Conservation (phyloP, 2,113 vertebrate species). For the Falco punctatus region DNA sequence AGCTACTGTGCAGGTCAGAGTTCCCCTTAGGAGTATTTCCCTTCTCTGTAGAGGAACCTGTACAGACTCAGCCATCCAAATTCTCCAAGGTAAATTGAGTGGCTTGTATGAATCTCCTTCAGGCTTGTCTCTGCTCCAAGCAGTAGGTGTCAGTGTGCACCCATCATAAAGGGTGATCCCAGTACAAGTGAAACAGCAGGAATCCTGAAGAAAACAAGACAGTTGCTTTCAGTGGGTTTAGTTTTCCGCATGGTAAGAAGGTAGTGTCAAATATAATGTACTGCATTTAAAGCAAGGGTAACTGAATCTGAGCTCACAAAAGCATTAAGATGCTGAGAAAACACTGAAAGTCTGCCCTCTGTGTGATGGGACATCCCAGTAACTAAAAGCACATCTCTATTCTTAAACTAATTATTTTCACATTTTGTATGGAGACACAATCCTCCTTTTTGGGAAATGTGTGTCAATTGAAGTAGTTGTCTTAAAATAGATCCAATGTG, state of each 20-base stretch:
- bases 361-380: neutral
- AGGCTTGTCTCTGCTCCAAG: neutral
- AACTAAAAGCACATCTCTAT: neutral
- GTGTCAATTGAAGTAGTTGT: neutral
- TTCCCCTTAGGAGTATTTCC: neutral
- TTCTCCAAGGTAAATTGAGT: neutral
- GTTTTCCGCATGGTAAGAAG: neutral
- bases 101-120: neutral
- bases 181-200: neutral
- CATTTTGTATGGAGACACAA: neutral
- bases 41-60: neutral
- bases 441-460: neutral
- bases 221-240: neutral
- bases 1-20: neutral
- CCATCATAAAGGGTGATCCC: neutral
- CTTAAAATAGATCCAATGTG: neutral
- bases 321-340: neutral
- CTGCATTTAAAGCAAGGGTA: neutral
- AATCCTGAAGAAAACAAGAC: neutral
- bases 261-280: neutral
- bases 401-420: neutral
- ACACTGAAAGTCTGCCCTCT: neutral
- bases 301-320: neutral
- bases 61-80: neutral
- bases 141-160: slow-evolving; percentile 57